Evolutionary conservation across 2,113 vertebrate genomes (phyloP).

Genomic region (Pygoscelis antarcticus): DNA sequence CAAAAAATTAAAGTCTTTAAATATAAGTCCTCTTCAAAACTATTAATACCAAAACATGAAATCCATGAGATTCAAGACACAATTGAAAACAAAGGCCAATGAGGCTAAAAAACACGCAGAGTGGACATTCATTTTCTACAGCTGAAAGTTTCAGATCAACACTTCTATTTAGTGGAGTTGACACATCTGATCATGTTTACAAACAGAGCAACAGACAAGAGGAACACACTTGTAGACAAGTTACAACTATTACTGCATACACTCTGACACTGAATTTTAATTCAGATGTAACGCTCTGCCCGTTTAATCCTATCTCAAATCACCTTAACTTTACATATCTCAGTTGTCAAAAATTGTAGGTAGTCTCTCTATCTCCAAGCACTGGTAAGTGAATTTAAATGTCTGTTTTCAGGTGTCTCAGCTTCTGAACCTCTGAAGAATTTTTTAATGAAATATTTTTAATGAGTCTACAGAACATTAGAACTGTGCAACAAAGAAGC

Average conservation of each 20-base stretch:
- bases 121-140: neutral
- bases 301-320: neutral
- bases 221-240: neutral
- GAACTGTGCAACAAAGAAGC: neutral
- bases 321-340: neutral
- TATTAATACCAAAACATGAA: neutral
- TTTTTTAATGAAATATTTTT: neutral
- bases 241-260: neutral
- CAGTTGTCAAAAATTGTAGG: neutral
- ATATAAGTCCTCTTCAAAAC: neutral
- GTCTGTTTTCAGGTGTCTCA: neutral
- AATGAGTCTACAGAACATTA: neutral
- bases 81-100: neutral
- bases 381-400: neutral
- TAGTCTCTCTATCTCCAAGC: neutral
- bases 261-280: neutral
- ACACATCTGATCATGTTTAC: neutral
- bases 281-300: neutral
- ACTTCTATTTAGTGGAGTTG: neutral
- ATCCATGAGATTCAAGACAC: neutral
- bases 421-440: neutral
- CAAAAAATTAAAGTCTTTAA: neutral
- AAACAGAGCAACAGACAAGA: neutral
- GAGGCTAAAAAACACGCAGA: neutral
- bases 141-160: neutral